A percentile compares a stretch with the other conserved stretches of the same genome.
These are phyloP conservation scores for Malurus splendens DNA, from an alignment of 2,797 vertebrate genomes.

Conservation along the genomic window DNA sequence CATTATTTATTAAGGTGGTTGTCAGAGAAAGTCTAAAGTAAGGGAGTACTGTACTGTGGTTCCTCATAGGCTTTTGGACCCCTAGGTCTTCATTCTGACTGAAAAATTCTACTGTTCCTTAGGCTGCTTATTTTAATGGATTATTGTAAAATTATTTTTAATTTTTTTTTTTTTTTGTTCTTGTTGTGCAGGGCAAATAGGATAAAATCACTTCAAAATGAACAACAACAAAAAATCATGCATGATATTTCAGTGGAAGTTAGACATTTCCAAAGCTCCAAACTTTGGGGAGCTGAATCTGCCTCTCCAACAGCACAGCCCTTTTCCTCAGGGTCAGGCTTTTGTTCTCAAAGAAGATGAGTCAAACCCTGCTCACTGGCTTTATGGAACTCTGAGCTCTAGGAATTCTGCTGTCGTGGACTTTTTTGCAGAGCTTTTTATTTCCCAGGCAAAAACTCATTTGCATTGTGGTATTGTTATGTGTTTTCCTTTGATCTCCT, in stretches of 20 bases:
- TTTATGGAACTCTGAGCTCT: not conserved
- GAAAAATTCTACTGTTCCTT: not conserved
- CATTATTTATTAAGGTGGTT: conserved; percentile 2
- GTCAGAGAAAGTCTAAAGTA: not conserved
- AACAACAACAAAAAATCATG: not conserved
- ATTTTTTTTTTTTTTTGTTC: not conserved
- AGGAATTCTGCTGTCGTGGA: conserved; percentile 41
- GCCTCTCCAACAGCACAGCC: not conserved
- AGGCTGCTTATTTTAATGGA: not conserved
- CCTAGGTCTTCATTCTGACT: not conserved
- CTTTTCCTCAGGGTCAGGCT: not conserved
- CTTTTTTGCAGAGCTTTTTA: not conserved
- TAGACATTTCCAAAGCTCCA: not conserved
- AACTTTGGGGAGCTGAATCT: not conserved
- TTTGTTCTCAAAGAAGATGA: not conserved
- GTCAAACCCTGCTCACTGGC: not conserved
- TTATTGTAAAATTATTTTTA: no score
- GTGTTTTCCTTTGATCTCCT: conserved; percentile 41
- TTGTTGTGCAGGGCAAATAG: not conserved
- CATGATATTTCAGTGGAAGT: not conserved
- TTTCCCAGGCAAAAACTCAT: conserved; percentile 6
- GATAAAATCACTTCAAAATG: not conserved
- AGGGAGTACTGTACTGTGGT: not conserved
- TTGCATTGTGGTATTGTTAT: conserved; percentile 4
- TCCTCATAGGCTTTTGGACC: not conserved